Base-by-base conservation (phyloP, 2,888 invertebrate genomes). In the Amphipyra berbera region DNA sequence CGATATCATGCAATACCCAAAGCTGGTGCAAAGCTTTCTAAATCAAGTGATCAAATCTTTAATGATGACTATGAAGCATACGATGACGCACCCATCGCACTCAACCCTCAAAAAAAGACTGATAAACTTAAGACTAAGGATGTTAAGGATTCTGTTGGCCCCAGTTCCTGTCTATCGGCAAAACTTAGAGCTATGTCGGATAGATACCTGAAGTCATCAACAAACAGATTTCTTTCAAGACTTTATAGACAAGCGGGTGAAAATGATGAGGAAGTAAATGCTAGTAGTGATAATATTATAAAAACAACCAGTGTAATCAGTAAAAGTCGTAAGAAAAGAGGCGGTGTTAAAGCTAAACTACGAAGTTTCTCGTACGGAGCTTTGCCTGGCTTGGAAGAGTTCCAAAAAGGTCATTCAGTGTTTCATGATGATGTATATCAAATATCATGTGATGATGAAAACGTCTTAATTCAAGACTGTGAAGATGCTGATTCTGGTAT, bases 401-500 rank as follows among this genome's bases (percentile, higher is more conserved):
- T 97, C 73, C 96, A 96, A 81, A 95, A 95, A 82, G 92, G 90
- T 45, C 95, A 95, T 83, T 96, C 96, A 1, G 92, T 96, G 9
- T 96, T 96, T 84, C 96, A 96, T 69, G 96, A 96, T 74, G 96
- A 96, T 44, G 91, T 94, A 12, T 93, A 95, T 71, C 92, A 93
- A 73, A 89, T 90, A 50, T 91, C 92, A 12, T 95, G 94, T 81
- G 95, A 95, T 66, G 95, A 95, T 81, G 95, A 95, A 85, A 95
- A 95, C 78, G 90, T 95, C 54, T 88, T 95, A 55, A 91, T 95
- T 78, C 95, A 96, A 79, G 96, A 96, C 78, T 95, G 95, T 75
- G 97, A 97, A 83, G 97, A 97, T 88, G 96, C 96, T 63, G 97
- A 97, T 87, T 97, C 97, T 33, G 97, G 97, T 41, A 97, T 97